Percentiles rank a stretch among this genome's conserved stretches.
Conservation (phyloP, 2,113 vertebrate species). For the Cichladusa arquata region DNA sequence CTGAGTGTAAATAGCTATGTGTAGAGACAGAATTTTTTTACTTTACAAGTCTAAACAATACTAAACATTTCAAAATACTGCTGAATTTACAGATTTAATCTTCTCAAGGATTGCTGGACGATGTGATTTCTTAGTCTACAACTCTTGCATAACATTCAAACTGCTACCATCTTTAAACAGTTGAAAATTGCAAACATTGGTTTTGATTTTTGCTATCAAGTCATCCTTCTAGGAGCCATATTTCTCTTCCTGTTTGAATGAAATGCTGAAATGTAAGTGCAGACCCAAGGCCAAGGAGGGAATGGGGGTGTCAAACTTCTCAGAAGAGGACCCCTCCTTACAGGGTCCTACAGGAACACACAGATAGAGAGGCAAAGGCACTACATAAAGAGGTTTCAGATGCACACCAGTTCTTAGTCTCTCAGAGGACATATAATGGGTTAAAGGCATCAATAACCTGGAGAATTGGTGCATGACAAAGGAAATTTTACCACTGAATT, state of each 20-base stretch:
- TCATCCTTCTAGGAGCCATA: background rate
- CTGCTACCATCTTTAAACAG: background rate
- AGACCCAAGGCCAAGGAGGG: background rate
- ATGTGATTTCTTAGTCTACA: background rate
- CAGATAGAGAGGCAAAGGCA: accelerated
- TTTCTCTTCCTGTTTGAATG: background rate
- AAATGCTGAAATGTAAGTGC: background rate
- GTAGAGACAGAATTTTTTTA: background rate
- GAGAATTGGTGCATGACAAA: background rate
- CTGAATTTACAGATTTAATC: background rate
- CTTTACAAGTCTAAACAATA: background rate
- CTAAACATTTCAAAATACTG: background rate
- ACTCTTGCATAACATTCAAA: background rate
- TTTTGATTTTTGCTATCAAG: background rate
- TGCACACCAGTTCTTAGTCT: background rate
- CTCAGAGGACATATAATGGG: background rate
- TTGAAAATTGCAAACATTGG: background rate
- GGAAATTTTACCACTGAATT: background rate
- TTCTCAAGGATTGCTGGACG: background rate
- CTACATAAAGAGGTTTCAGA: background rate
- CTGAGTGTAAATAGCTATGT: background rate
- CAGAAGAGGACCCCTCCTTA: background rate
- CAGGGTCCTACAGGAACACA: background rate
- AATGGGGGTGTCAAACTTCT: background rate
- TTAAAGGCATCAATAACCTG: background rate